phyloP scores from a whole-genome alignment of 2,888 invertebrate species.

The Thymelicus sylvestris region DNA sequence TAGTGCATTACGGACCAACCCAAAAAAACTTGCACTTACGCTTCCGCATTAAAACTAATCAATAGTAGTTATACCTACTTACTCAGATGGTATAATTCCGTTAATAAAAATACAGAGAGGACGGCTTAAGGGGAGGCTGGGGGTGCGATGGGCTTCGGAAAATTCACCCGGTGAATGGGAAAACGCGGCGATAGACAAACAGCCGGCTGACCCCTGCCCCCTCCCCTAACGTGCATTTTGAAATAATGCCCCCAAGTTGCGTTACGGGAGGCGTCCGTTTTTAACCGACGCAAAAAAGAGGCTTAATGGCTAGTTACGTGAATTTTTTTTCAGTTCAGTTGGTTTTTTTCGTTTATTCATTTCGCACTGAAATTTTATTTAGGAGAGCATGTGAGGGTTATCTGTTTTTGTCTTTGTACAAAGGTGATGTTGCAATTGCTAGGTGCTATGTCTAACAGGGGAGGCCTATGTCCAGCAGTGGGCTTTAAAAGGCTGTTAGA shows the following conservation, averaged over 20 bases:
- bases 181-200: slow-evolving; percentile 84
- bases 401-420: background rate
- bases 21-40: background rate
- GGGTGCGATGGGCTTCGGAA: slow-evolving; percentile 80
- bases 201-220: slow-evolving; percentile 67
- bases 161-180: slow-evolving; percentile 83
- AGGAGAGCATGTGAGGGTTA: background rate
- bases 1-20: too few relatives aligned
- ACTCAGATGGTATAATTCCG: slow-evolving; percentile 81
- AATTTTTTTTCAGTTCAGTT: slow-evolving; percentile 20
- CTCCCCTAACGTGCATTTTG: slow-evolving; percentile 73
- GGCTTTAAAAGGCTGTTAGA: too few relatives aligned
- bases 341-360: slow-evolving; percentile 20
- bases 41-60: slow-evolving; percentile 63
- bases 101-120: slow-evolving; percentile 81
- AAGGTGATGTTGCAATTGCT: too few relatives aligned
- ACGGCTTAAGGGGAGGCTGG: slow-evolving; percentile 62
- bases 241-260: slow-evolving; percentile 74
- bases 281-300: slow-evolving; percentile 49
- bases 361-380: slow-evolving; percentile 11
- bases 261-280: slow-evolving; percentile 49
- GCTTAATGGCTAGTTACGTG: slow-evolving; percentile 37
- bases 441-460: too few relatives aligned
- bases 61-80: slow-evolving; percentile 75
- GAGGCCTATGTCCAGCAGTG: too few relatives aligned